These are phyloP conservation scores for Pongo pygmaeus DNA, from an alignment of 2,113 vertebrate genomes.

Conservation along the genomic window DNA sequence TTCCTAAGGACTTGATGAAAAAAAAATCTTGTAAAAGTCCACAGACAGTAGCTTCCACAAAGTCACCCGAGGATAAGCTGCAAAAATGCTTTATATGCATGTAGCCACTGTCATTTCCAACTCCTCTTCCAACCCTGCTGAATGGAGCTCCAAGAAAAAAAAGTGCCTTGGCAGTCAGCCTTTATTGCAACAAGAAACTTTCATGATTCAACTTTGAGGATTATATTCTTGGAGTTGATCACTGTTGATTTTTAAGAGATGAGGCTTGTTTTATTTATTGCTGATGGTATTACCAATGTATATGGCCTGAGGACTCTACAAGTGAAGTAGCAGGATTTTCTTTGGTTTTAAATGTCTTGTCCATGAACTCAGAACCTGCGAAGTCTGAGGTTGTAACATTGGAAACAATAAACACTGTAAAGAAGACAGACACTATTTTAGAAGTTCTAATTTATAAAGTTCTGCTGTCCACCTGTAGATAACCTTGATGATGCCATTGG, in stretches of 20 bases:
- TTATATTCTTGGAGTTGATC: slow-evolving; percentile 90
- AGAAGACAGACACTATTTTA: slow-evolving; percentile 91
- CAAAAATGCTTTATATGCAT: not conserved
- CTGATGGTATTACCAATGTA: slow-evolving; percentile 91
- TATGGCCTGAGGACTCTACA: slow-evolving; percentile 91
- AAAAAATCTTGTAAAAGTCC: not conserved
- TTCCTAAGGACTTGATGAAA: not conserved
- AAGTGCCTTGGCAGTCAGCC: slow-evolving; percentile 79
- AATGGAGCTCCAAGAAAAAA: slow-evolving; percentile 81
- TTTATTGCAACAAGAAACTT: slow-evolving; percentile 86
- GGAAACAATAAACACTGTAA: slow-evolving; percentile 91
- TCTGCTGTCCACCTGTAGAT: slow-evolving; percentile 89
- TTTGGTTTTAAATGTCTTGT: slow-evolving; percentile 91
- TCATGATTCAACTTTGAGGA: slow-evolving; percentile 89
- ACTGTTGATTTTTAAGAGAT: slow-evolving; percentile 91
- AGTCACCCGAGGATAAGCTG: not conserved
- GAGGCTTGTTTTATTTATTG: slow-evolving; percentile 90
- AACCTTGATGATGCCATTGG: slow-evolving; percentile 91
- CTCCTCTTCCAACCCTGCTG: not conserved
- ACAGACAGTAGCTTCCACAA: not conserved
- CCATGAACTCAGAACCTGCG: slow-evolving; percentile 94
- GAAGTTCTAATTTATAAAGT: slow-evolving; percentile 89
- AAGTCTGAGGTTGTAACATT: slow-evolving; percentile 92
- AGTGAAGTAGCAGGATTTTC: slow-evolving; percentile 94
- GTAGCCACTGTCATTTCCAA: not conserved